A percentile compares a stretch with the other conserved stretches of the same genome.
phyloP scores from a whole-genome alignment of 1,140 invertebrate species.

The Lordiphosa clarofinis region DNA sequence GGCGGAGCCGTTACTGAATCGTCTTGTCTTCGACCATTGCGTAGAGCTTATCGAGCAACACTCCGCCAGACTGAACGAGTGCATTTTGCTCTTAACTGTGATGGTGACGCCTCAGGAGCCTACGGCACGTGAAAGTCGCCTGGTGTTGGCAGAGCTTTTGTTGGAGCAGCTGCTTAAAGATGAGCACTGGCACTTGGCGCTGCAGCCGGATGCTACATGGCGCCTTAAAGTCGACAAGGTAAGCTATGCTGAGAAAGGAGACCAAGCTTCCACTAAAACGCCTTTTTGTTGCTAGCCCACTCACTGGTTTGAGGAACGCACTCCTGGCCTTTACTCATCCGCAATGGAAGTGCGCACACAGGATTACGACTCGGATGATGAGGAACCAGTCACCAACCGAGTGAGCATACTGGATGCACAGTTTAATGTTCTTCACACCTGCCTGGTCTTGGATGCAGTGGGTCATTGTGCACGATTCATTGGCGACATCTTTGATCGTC shows the following conservation, averaged over 20 bases:
- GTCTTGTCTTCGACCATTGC: slow-evolving; percentile 58
- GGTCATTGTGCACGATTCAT: slow-evolving; percentile 60
- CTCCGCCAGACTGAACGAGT: slow-evolving; percentile 59
- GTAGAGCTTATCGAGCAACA: slow-evolving; percentile 49
- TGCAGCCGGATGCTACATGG: slow-evolving; percentile 55
- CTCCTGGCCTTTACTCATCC: slow-evolving; percentile 74
- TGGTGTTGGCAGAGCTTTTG: slow-evolving; percentile 40
- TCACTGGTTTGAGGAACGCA: slow-evolving; percentile 69
- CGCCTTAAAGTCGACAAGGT: slow-evolving; percentile 61
- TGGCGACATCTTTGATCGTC: slow-evolving; percentile 58
- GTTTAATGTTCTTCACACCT: slow-evolving; percentile 74
- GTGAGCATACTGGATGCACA: slow-evolving; percentile 65
- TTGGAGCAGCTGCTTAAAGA: slow-evolving; percentile 50
- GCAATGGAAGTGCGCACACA: slow-evolving; percentile 70
- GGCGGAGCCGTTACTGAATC: slow-evolving; percentile 23
- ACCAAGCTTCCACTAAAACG: neutral
- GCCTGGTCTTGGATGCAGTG: slow-evolving; percentile 61
- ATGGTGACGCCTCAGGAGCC: slow-evolving; percentile 32
- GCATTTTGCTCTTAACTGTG: slow-evolving; percentile 47
- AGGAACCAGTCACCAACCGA: slow-evolving; percentile 39
- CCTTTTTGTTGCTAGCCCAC: slow-evolving; percentile 28
- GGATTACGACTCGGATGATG: slow-evolving; percentile 71
- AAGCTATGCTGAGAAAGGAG: neutral
- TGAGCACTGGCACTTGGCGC: slow-evolving; percentile 68
- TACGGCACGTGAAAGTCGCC: slow-evolving; percentile 20